Percentiles rank a stretch among this genome's conserved stretches.
These are phyloP conservation scores for Agonum fuliginosum DNA, from an alignment of 2,888 invertebrate species.

Conservation along the genomic window DNA sequence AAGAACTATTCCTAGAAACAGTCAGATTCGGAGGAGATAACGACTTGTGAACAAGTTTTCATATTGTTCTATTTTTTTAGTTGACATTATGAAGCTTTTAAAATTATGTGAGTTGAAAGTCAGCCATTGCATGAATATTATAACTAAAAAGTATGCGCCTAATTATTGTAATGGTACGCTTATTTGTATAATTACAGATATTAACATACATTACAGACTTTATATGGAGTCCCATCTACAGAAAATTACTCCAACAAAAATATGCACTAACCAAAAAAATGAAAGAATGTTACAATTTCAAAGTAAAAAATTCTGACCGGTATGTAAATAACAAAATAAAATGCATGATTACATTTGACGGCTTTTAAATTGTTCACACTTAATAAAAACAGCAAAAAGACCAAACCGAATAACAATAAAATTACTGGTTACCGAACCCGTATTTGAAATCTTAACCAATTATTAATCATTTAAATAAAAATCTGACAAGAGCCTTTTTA, in stretches of 20 bases:
- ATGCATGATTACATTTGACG: conserved; percentile 6
- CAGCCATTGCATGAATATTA: conserved; percentile 42
- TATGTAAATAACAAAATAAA: conserved; percentile 1
- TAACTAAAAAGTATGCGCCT: conserved; percentile 36
- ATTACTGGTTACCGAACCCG: conserved; percentile 27
- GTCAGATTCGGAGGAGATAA: conserved; percentile 48
- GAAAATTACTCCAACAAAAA: conserved; percentile 50
- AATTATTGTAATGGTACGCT: conserved; percentile 56
- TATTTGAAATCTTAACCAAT: conserved; percentile 34
- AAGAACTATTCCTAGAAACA: conserved; percentile 35
- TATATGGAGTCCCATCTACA: conserved; percentile 33
- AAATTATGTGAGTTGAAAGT: conserved; percentile 24
- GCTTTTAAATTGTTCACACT: conserved; percentile 3
- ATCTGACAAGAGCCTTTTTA: conserved; percentile 39
- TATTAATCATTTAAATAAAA: conserved; percentile 54
- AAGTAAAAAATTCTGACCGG: conserved; percentile 3
- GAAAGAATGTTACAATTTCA: conserved; percentile 5
- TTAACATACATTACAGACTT: conserved; percentile 28
- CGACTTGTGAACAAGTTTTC: conserved; percentile 8
- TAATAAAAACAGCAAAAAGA: conserved; percentile 3
- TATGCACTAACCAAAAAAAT: conserved; percentile 9
- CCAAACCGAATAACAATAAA: background rate
- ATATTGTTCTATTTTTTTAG: conserved; percentile 31
- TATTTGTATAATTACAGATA: conserved; percentile 54
- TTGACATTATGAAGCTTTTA: conserved; percentile 37